Evolutionary conservation across 2,888 invertebrate species (phyloP).

Genomic region (Drosophila incognita): DNA sequence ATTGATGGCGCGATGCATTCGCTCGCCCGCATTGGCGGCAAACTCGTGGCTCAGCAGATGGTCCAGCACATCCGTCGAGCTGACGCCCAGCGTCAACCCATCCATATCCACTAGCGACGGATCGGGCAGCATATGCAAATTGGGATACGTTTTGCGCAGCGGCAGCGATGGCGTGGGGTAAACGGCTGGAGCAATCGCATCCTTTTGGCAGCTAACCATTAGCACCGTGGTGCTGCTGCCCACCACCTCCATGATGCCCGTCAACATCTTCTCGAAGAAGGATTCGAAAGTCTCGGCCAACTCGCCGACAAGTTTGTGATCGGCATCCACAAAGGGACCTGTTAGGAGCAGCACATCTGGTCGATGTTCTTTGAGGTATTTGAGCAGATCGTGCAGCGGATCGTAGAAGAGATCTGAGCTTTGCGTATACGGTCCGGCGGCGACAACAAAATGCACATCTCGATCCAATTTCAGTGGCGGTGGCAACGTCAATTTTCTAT

Average conservation of each 20-base stretch:
- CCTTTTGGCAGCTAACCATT: constrained; percentile 91
- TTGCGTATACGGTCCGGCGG: constrained; percentile 93
- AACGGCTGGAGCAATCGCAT: constrained; percentile 91
- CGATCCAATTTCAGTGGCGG: constrained; percentile 86
- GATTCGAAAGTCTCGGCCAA: constrained; percentile 90
- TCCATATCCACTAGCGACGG: constrained; percentile 92
- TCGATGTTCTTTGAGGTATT: constrained; percentile 88
- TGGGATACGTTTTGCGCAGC: constrained; percentile 86
- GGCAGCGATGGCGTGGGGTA: constrained; percentile 93
- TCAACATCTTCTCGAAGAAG: constrained; percentile 90
- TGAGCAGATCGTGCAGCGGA: constrained; percentile 91
- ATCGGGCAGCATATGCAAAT: constrained; percentile 91
- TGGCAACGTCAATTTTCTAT: constrained; percentile 85
- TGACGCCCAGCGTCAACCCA: constrained; percentile 91
- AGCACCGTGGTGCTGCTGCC: constrained; percentile 90
- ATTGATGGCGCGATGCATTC: constrained; percentile 90
- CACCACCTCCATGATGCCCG: constrained; percentile 88
- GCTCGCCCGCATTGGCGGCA: constrained; percentile 87
- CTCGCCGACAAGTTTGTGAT: constrained; percentile 88
- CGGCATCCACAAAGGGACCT: constrained; percentile 93
- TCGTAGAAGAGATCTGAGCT: constrained; percentile 91
- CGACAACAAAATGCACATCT: constrained; percentile 89
- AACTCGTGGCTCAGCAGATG: constrained; percentile 93
- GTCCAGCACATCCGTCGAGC: constrained; percentile 93
- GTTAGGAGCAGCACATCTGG: constrained; percentile 93